Base-by-base conservation (phyloP, 2,113 vertebrate genomes). In the Brachionichthys hirsutus region DNA sequence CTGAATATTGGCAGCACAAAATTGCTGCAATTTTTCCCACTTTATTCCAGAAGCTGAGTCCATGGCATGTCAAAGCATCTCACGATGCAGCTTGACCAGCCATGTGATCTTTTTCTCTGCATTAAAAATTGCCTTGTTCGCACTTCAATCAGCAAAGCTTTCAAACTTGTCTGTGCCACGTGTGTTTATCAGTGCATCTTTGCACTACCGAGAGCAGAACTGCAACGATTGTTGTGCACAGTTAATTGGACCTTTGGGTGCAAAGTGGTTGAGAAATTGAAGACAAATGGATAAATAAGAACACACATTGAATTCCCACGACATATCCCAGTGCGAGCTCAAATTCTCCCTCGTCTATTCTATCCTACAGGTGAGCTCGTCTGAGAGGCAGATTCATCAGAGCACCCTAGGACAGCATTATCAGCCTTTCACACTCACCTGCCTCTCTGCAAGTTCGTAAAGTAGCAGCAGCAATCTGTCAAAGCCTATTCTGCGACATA, bases 201-300 rank as follows among this genome's bases (percentile, higher is more conserved):
- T 59, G 71, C 74, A 70, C 68, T 82, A 68, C 65, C 17, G 54
- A 64, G 54, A 61, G 68, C 24, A 7, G 52, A 59, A 68, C 64
- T 17, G 66, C 76, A 80, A 52, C 73, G 60, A 80, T 80, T 84
- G 81, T 87, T 87, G 78, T 84, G 74, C 78, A 73, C 67, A 72
- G 55, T 74, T 90, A 90, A 90, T 90, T 88, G 87, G 84, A 81
- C 87, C 88, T 87, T 54, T 65, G 85, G 85, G 85, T 84, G 65
- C 69, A 67, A 84, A 81, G n/a, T 82, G 72, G 76, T 87, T 82
- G 85, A 74, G 58, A 82, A 87, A 79, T 77, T 80, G 83, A 78
- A 85, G 73, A 75, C 84, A 86, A 81, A 85, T 76, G 81, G 83
- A 89, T 81, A 88, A 88, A 89, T 86, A 87, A 87, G 75, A 59